Evolutionary conservation across 2,113 vertebrate species (phyloP).

Genomic region (Menidia beryllina): DNA sequence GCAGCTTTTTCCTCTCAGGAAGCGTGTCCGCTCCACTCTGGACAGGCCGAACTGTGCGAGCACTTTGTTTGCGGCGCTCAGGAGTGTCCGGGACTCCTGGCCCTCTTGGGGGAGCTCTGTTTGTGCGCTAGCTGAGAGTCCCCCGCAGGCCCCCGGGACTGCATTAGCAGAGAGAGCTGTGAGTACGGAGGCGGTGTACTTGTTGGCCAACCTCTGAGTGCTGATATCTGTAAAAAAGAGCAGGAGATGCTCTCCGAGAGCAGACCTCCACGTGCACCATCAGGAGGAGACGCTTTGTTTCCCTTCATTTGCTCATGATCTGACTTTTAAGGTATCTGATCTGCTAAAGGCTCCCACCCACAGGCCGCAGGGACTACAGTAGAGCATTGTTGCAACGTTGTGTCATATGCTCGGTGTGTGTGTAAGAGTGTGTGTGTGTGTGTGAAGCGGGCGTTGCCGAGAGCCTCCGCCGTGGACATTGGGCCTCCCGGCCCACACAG

Average conservation of each 20-base stretch:
- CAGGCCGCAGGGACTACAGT: no score
- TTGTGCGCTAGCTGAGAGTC: no score
- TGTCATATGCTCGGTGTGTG: conserved; percentile 17
- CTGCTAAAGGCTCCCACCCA: no score
- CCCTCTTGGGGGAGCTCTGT: no score
- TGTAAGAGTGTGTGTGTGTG: no score
- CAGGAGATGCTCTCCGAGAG: neutral
- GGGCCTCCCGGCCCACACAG: conserved; percentile 21
- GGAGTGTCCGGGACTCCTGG: no score
- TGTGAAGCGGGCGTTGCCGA: conserved; percentile 7
- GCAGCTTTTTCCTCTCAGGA: neutral
- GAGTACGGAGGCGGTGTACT: no score
- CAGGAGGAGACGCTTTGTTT: neutral
- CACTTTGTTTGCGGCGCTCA: no score
- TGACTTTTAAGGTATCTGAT: neutral
- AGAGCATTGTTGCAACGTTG: neutral
- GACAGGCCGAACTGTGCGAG: neutral
- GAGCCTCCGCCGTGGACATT: conserved; percentile 38
- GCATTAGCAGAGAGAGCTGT: no score
- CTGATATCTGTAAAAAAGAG: no score
- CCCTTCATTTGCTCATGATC: neutral
- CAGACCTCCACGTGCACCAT: accelerated
- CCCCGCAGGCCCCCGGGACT: no score
- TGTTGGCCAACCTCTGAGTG: no score
- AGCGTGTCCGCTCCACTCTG: neutral